These are phyloP conservation scores for Margarornis squamiger DNA, from an alignment of 2,797 vertebrate genomes.

Conservation along the genomic window DNA sequence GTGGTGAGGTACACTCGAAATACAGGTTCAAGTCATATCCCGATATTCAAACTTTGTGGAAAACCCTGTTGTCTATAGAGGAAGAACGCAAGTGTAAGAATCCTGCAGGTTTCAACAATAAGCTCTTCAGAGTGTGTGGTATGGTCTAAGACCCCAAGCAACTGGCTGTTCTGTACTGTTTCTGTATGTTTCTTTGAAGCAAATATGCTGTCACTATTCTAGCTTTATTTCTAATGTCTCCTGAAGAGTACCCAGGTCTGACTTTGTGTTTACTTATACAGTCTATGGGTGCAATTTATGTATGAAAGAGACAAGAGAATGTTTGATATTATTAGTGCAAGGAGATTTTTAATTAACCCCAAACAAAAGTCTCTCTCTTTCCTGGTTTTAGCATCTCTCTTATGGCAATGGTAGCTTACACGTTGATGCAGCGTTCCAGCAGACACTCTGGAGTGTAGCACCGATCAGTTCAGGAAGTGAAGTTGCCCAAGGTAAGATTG, in stretches of 20 bases:
- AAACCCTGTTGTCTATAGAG: neutral
- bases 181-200: neutral
- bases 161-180: neutral
- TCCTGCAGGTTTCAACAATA: neutral
- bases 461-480: slow-evolving; percentile 97
- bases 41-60: neutral
- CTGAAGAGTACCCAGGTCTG: neutral
- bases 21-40: neutral
- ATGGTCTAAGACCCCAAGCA: neutral
- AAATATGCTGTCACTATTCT: neutral
- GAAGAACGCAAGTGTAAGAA: neutral
- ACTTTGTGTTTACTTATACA: neutral
- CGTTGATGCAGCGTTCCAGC: slow-evolving; percentile 95
- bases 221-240: neutral
- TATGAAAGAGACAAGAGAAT: neutral
- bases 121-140: neutral
- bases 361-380: neutral
- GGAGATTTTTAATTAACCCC: neutral
- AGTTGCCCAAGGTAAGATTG: slow-evolving; percentile 88
- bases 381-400: slow-evolving; percentile 85
- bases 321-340: neutral
- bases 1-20: neutral
- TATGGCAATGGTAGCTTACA: slow-evolving; percentile 89
- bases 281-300: neutral
- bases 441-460: slow-evolving; percentile 94